phyloP scores from a whole-genome alignment of 2,797 vertebrate species.

The Rousettus madagascariensis region DNA sequence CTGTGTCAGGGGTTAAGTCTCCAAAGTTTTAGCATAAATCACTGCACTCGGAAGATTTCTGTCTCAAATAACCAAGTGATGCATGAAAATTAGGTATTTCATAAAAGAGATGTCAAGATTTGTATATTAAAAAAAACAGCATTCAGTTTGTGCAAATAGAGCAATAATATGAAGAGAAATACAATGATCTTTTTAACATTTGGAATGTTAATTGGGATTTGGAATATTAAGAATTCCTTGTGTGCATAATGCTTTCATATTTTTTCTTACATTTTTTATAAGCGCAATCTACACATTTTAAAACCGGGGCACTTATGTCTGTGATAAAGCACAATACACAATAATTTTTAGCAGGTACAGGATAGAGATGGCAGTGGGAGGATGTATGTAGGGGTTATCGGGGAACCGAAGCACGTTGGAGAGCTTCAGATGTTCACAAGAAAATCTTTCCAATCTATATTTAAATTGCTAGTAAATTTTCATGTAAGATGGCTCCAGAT shows the following conservation, averaged over 20 bases:
- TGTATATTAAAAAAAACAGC: not conserved
- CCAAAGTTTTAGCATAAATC: conserved; percentile 33
- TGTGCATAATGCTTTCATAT: not conserved
- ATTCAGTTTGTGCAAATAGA: not conserved
- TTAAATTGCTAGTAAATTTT: not conserved
- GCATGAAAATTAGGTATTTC: not conserved
- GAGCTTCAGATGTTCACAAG: not conserved
- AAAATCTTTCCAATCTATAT: not conserved
- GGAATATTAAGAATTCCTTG: conserved; percentile 20
- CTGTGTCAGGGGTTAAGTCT: conserved; percentile 17
- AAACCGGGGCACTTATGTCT: not conserved
- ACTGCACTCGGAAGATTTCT: not conserved
- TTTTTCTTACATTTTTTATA: not conserved
- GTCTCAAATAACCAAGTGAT: not conserved
- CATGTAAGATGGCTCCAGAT: not conserved
- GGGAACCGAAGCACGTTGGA: not conserved
- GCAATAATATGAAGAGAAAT: not conserved
- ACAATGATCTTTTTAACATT: not conserved
- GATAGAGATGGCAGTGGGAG: not conserved
- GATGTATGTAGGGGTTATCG: not conserved
- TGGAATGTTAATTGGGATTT: not conserved
- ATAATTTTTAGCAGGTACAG: not conserved
- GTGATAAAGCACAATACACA: not conserved
- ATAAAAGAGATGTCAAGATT: not conserved
- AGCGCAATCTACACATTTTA: not conserved